Evolutionary conservation across 2,888 invertebrate genomes (phyloP).

Genomic region (Cancer borealis): DNA sequence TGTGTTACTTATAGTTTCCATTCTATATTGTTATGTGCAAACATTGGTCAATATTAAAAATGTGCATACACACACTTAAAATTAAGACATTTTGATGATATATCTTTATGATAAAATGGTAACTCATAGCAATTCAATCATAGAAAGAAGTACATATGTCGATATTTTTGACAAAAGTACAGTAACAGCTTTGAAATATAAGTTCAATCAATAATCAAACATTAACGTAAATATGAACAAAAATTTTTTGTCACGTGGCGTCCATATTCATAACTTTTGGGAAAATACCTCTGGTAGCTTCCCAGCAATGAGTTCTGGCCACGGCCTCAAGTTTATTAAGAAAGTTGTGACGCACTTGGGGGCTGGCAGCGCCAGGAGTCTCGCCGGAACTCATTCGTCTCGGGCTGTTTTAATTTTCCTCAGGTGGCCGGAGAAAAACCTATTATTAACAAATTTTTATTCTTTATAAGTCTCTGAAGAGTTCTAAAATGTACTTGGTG

Average conservation of each 20-base stretch:
- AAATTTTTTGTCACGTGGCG: background rate
- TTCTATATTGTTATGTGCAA: no score
- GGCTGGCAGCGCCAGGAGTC: background rate
- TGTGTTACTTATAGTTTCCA: no score
- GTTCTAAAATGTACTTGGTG: background rate
- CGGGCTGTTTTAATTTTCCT: constrained; percentile 30
- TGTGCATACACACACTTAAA: no score
- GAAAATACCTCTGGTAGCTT: background rate
- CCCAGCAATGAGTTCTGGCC: background rate
- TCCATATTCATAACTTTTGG: background rate
- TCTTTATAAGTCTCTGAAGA: background rate
- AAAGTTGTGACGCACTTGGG: background rate
- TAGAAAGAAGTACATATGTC: no score
- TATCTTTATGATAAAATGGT: no score
- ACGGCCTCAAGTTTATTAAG: constrained; percentile 25
- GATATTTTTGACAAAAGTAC: no score
- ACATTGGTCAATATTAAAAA: no score
- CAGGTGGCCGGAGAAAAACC: background rate
- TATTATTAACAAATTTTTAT: background rate
- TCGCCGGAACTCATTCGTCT: constrained; percentile 5
- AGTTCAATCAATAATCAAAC: background rate
- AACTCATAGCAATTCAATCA: no score
- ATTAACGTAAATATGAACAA: background rate
- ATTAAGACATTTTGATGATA: no score
- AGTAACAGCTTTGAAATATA: background rate